Evolutionary conservation across 2,888 invertebrate species (phyloP).

Genomic region (Magallana nippona): DNA sequence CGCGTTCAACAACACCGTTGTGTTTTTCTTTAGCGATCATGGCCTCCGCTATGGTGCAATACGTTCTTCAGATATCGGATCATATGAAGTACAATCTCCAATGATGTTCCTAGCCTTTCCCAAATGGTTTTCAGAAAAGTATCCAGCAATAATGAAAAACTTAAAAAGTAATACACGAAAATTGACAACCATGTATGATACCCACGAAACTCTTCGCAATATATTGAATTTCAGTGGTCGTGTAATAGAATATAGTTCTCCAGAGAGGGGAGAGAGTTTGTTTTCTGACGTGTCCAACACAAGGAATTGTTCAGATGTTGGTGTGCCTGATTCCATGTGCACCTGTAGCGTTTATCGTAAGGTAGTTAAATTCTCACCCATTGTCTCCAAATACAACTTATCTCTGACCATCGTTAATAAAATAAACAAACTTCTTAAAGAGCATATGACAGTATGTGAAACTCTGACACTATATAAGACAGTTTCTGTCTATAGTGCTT

Average conservation of each 20-base stretch:
- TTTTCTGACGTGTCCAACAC: slow-evolving; percentile 87
- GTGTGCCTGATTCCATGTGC: slow-evolving; percentile 92
- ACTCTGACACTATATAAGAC: not conserved
- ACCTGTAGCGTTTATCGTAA: slow-evolving; percentile 87
- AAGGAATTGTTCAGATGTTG: slow-evolving; percentile 88
- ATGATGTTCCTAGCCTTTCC: slow-evolving; percentile 39
- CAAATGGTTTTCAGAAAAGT: slow-evolving; percentile 25
- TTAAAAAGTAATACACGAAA: slow-evolving; percentile 29
- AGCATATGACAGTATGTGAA: not conserved
- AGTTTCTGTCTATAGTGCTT: not conserved
- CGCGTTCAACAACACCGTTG: slow-evolving; percentile 38
- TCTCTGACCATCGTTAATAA: not conserved
- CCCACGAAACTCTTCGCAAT: slow-evolving; percentile 38
- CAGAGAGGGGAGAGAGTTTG: slow-evolving; percentile 82
- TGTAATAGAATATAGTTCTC: not conserved
- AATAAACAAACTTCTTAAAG: slow-evolving; percentile 1
- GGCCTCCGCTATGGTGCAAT: slow-evolving; percentile 40
- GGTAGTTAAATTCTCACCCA: not conserved
- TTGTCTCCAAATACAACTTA: not conserved
- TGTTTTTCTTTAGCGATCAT: slow-evolving; percentile 48
- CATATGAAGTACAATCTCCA: slow-evolving; percentile 40
- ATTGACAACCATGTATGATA: slow-evolving; percentile 43
- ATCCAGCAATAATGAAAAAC: slow-evolving; percentile 22
- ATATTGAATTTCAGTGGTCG: slow-evolving; percentile 55
- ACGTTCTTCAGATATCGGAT: slow-evolving; percentile 42